A percentile compares a stretch with the other conserved stretches of the same genome.
phyloP scores from a whole-genome alignment of 2,113 vertebrate species.

The Strigops habroptila region DNA sequence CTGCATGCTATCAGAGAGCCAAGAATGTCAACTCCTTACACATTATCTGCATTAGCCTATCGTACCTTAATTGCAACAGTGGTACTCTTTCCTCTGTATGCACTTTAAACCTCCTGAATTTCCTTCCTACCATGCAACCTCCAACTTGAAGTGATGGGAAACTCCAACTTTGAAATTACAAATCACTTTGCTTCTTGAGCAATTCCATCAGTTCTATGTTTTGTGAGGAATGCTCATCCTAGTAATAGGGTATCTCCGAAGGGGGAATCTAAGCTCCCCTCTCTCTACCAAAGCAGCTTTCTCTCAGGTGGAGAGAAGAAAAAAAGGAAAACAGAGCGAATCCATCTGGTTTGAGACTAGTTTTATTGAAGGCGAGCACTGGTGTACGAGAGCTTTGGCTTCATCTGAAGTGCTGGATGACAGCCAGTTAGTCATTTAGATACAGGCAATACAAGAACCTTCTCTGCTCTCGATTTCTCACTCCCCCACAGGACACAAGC shows the following conservation, averaged over 20 bases:
- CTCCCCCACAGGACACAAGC: not conserved
- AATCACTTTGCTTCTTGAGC: not conserved
- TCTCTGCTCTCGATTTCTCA: not conserved
- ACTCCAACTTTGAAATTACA: not conserved
- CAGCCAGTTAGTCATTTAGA: not conserved
- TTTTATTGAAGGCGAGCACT: rapidly evolving
- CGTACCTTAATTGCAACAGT: not conserved
- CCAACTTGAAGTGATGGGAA: not conserved
- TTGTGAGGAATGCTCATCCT: not conserved
- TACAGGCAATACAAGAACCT: not conserved
- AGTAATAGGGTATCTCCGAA: not conserved
- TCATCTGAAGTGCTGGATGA: not conserved
- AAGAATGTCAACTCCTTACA: not conserved
- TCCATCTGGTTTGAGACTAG: rapidly evolving
- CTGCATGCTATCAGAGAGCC: not conserved
- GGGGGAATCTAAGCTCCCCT: not conserved
- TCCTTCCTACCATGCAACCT: not conserved
- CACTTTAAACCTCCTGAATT: not conserved
- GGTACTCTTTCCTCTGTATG: not conserved
- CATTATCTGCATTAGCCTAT: not conserved
- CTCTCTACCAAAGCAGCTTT: not conserved
- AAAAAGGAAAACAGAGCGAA: not conserved
- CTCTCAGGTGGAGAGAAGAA: not conserved
- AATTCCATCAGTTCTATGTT: not conserved
- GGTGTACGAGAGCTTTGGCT: not conserved